Base-by-base conservation (phyloP, 1,140 invertebrate species). In the Drosophila guanche region DNA sequence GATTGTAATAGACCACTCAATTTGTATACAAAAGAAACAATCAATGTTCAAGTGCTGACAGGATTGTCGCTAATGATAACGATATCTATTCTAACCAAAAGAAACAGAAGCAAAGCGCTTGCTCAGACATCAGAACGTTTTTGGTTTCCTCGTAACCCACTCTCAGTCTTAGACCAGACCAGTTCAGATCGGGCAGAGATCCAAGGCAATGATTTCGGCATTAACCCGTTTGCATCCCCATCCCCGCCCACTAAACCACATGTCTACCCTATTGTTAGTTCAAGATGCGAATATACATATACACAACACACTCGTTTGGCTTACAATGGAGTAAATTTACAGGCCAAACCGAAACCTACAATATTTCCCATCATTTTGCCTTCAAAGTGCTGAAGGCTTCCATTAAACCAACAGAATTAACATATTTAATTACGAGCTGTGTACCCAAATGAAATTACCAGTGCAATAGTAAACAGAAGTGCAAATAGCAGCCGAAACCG, bases 381-480 rank as follows among this genome's bases (percentile, higher is more conserved):
- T 66, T 84, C 79, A 80, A 40, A 50, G 46, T 23, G 14, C 62
- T 63, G 79, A 83, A 83, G 79, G 79, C 79, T 84, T 84, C 51
- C 56, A 67, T 75, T 69, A 72, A 79, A 50, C 45, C 50, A 48
- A 52, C 52, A 54, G 53, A 73, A 84, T 84, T 85, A 85, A 59
- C 68, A 84, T 85, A 79, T 65, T 85, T 84, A 85, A 72, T 84
- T 85, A 23, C 56, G 41, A 47, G 56, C 29, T 66, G 63, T 50
- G 68, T 72, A 75, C 60, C 42, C 60, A 50, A 69, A 75, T 52
- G 61, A 52, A 76, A 76, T 75, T 76, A 76, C 57, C 50, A 77
- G 47, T 62, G 69, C 76, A 78, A 67, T 63, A 65, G 51, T 73
- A 65, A 57, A 40, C 40, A 47, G 43, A 22, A 27, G 41, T 33